Base-by-base conservation (phyloP, 2,113 vertebrate genomes). In the Ophthalmotilapia sp. region DNA sequence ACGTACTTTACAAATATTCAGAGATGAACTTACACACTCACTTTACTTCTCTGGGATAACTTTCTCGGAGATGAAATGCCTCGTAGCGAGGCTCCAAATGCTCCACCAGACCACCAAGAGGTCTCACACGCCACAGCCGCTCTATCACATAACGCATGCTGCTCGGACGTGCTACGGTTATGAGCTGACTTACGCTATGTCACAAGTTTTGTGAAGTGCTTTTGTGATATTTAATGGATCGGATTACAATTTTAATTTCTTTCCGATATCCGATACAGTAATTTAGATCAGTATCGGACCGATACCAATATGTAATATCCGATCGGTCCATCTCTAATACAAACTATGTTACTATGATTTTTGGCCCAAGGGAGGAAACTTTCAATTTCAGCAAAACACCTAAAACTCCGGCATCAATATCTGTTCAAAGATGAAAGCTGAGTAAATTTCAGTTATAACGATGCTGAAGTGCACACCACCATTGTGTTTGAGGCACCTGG, bases 21-120 rank as follows among this genome's bases (percentile, higher is more conserved):
- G 54, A 56, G 4, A 56, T 56, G 12, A 56, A 56, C 54, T 56
- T 26, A 26, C 54, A 55, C 0, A 55, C n/a, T 0, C 0, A 2
- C 53, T 55, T 55, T 55, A 55, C 3, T 55, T 55, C 53, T 55
- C 0, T 55, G 53, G 53, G 53, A 55, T 23, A 26, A 14, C 23
- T 26, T 56, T 14, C 23, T 0, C 0, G 2, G 54, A 56, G 54
- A 56, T 56, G 54, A 56, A 56, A 56, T 14, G 54, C 54, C 0
- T 26, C 4, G 0, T 14, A 56, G 23, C 7, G 23, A 56, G 54
- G 54, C 54, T 56, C 54, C 54, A 56, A 56, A 56, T 56, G 54
- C 54, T 5, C 54, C 54, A 26, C 54, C 54, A 56, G 21, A 56
- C 54, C 54, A 26, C 21, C 54, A 56, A 14, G 26, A 2, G 54